Evolutionary conservation across 2,888 invertebrate species (phyloP).

Genomic region (Orthonevra nobilis): DNA sequence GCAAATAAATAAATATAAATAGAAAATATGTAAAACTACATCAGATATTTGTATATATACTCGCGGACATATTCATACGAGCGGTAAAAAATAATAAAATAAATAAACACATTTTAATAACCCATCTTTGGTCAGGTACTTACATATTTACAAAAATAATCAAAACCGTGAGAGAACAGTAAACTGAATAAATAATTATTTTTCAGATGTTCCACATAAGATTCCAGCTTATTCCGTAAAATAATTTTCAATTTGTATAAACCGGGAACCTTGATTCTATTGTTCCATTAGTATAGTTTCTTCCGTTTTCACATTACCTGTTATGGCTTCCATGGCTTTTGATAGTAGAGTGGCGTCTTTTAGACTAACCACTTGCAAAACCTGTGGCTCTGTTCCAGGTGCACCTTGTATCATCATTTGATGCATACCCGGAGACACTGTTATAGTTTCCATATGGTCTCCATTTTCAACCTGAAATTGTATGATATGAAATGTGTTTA

Average conservation of each 20-base stretch:
- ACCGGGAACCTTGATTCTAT: constrained; percentile 69
- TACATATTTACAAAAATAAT: constrained; percentile 71
- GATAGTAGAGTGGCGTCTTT: constrained; percentile 91
- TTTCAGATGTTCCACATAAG: constrained; percentile 40
- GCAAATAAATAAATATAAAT: neutral
- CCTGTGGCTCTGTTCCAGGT: constrained; percentile 86
- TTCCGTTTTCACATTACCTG: constrained; percentile 86
- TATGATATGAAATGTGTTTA: too few species aligned
- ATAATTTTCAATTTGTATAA: constrained; percentile 7
- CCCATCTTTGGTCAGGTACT: constrained; percentile 68
- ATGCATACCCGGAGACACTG: constrained; percentile 88
- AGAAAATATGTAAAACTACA: constrained; percentile 18
- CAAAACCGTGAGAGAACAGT: constrained; percentile 24
- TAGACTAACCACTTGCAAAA: constrained; percentile 90
- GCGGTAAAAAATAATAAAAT: constrained; percentile 11
- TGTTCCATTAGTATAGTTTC: constrained; percentile 82
- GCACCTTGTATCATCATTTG: constrained; percentile 90
- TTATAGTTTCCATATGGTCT: constrained; percentile 87
- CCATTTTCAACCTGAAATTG: constrained; percentile 87
- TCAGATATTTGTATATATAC: constrained; percentile 26
- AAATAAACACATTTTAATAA: constrained; percentile 10
- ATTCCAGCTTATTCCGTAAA: constrained; percentile 58
- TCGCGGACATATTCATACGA: neutral
- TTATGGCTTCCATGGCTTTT: constrained; percentile 88
- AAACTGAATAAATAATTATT: constrained; percentile 13